Evolutionary conservation across 2,113 vertebrate genomes (phyloP).

Genomic region (Corythornis vintsioides): DNA sequence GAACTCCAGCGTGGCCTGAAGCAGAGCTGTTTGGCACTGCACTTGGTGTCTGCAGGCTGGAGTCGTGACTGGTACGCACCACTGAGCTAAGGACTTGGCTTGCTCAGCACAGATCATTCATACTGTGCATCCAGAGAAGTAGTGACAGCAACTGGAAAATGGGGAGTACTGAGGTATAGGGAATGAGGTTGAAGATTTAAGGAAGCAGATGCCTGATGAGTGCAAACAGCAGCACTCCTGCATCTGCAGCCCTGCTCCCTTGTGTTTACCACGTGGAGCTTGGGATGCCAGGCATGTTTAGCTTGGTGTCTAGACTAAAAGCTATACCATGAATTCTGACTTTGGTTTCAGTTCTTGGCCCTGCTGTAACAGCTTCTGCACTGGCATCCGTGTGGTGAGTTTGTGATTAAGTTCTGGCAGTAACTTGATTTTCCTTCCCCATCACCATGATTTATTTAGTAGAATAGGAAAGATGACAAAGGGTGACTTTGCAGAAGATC

Average conservation of each 20-base stretch:
- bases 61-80: background rate
- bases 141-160: background rate
- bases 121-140: background rate
- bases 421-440: background rate
- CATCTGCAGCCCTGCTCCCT: background rate
- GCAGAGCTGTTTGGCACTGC: background rate
- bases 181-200: background rate
- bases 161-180: background rate
- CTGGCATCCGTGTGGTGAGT: fast-evolving
- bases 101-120: background rate
- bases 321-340: background rate
- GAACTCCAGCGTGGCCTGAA: background rate
- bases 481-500: background rate
- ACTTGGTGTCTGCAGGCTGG: background rate
- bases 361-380: background rate
- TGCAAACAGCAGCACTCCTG: background rate
- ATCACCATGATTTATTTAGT: background rate
- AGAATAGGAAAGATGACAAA: background rate
- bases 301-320: background rate
- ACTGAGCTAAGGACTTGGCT: background rate
- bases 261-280: background rate
- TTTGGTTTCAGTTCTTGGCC: background rate
- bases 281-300: background rate
- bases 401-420: background rate
- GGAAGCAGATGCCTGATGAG: background rate